These are phyloP conservation scores for fruit fly (Drosophila melanogaster) DNA, from an alignment of 1,140 invertebrate genomes.

Conservation along the genomic window DNA sequence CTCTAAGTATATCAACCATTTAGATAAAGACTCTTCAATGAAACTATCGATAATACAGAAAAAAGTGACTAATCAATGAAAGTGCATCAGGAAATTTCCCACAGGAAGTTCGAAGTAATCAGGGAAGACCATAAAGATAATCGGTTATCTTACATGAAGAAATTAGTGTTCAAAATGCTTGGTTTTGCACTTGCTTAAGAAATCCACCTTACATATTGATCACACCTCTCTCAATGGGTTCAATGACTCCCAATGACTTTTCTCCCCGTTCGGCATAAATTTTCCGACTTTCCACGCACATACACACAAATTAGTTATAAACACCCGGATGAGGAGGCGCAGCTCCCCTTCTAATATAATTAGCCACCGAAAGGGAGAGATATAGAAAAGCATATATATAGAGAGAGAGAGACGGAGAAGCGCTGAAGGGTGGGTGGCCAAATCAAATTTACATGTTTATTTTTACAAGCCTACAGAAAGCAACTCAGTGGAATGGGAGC, in stretches of 20 bases:
- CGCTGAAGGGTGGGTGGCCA: conserved; percentile 57
- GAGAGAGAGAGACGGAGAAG: background rate
- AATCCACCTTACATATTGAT: conserved; percentile 28
- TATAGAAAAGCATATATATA: conserved; percentile 15
- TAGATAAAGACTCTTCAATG: too few relatives aligned
- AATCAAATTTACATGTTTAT: conserved; percentile 79
- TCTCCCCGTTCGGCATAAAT: conserved; percentile 14
- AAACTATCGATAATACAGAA: background rate
- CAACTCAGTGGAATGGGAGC: conserved; percentile 39
- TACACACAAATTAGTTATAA: conserved; percentile 49
- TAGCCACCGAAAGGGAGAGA: conserved; percentile 54
- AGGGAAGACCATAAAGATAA: background rate
- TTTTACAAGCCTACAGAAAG: conserved; percentile 67
- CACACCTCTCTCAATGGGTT: conserved; percentile 48
- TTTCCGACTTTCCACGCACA: conserved; percentile 36
- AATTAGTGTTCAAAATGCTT: background rate
- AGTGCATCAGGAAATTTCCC: background rate
- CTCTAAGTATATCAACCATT: background rate
- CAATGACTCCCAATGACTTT: conserved; percentile 63
- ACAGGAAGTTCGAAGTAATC: background rate
- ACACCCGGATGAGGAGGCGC: conserved; percentile 33
- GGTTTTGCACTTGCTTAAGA: conserved; percentile 1
- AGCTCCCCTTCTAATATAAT: conserved; percentile 55
- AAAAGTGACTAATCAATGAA: background rate
- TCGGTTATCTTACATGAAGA: too few relatives aligned